A percentile compares a stretch with the other conserved stretches of the same genome.
Evolutionary conservation across 2,113 vertebrate genomes (phyloP).

Genomic region (Polypterus bichir): DNA sequence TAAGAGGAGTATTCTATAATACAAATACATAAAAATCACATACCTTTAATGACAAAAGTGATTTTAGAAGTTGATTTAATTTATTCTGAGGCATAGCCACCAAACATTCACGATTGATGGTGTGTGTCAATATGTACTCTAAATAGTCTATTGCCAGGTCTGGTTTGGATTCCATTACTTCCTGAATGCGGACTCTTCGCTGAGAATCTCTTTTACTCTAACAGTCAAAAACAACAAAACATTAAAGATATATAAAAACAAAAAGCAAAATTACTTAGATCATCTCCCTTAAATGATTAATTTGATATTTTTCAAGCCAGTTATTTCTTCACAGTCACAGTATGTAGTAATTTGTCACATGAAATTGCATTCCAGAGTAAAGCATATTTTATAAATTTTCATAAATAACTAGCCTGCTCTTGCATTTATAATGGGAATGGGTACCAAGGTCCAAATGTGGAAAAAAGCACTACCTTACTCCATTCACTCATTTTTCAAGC

Average conservation of each 20-base stretch:
- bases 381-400: too few relatives aligned
- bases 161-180: conserved; percentile 53
- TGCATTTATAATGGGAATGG: too few relatives aligned
- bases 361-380: too few relatives aligned
- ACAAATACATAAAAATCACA: not conserved
- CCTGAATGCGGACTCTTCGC: conserved; percentile 53
- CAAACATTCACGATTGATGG: conserved; percentile 51
- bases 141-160: conserved; percentile 69
- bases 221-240: not conserved
- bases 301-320: too few relatives aligned
- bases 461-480: too few relatives aligned
- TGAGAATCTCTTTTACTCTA: conserved; percentile 32
- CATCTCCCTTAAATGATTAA: too few relatives aligned
- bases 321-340: too few relatives aligned
- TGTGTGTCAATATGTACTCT: conserved; percentile 65
- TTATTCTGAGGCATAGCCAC: conserved; percentile 48
- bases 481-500: too few relatives aligned
- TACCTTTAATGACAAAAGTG: conserved; percentile 66
- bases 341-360: too few relatives aligned
- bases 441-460: too few relatives aligned
- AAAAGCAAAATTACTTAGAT: too few relatives aligned
- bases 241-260: not conserved
- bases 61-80: conserved; percentile 57
- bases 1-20: not conserved
- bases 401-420: too few relatives aligned